These are phyloP conservation scores for Spodoptera litura DNA, from an alignment of 1,140 invertebrate species.

Conservation along the genomic window DNA sequence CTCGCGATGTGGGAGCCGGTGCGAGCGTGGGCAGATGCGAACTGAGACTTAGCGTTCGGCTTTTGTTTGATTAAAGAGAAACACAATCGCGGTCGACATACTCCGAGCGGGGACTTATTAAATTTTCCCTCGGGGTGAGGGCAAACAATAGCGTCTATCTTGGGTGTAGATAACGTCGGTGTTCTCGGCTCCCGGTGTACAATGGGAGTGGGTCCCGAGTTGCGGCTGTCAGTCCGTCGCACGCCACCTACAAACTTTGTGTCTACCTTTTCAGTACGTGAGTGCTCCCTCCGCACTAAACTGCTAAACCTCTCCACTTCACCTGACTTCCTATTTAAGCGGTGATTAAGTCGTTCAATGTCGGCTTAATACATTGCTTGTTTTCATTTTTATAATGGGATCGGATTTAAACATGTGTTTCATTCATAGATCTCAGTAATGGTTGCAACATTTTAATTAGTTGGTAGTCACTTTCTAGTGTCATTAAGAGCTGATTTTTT, in stretches of 20 bases:
- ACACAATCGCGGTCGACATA: slow-evolving; percentile 68
- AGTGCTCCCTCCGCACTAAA: slow-evolving; percentile 51
- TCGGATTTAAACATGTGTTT: neutral
- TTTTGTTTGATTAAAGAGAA: slow-evolving; percentile 71
- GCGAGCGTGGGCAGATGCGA: slow-evolving; percentile 44
- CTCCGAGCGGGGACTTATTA: slow-evolving; percentile 69
- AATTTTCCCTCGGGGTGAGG: slow-evolving; percentile 68
- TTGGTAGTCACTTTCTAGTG: neutral
- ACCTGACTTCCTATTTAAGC: slow-evolving; percentile 30
- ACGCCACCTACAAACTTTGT: slow-evolving; percentile 70
- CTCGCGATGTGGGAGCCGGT: slow-evolving; percentile 9
- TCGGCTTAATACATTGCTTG: neutral
- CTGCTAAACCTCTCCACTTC: slow-evolving; percentile 46
- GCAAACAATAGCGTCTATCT: slow-evolving; percentile 76
- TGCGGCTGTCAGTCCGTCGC: slow-evolving; percentile 56
- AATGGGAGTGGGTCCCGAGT: slow-evolving; percentile 63
- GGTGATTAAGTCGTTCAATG: neutral
- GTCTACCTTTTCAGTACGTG: slow-evolving; percentile 59
- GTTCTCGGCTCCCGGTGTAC: slow-evolving; percentile 59
- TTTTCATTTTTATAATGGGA: neutral
- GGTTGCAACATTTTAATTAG: too few relatives aligned
- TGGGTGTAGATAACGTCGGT: slow-evolving; percentile 72
- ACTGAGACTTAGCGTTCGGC: slow-evolving; percentile 54
- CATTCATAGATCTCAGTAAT: too few relatives aligned
- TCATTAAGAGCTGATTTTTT: too few relatives aligned